Evolutionary conservation across 2,888 invertebrate species (phyloP), one percentile per base, ranked within the genome.

Genomic region (Archips crataeganus): DNA sequence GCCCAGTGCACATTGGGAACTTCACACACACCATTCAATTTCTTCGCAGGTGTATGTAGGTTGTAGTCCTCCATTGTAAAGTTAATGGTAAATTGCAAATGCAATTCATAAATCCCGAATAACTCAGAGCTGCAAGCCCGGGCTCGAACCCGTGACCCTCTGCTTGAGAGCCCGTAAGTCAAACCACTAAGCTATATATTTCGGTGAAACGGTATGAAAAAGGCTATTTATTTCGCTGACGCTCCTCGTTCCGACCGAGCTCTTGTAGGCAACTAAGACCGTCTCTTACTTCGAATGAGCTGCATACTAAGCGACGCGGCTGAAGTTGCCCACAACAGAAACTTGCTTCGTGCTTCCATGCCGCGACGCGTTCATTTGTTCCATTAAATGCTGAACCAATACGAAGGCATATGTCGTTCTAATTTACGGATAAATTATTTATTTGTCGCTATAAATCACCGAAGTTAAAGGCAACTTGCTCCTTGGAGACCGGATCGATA

Each of bases 261-360:
- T 60, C 60, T 74, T 65, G 64, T 74, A 65, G 66, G 66, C 51
- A 83, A 86, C 82, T 85, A 83, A 81, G 81, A n/a, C 81, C 80
- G 78, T 79, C 79, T 75, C 72, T 79, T 79, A 79, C 77, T 77
- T 74, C 77, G 75, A 76, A 80, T 79, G 80, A 75, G 76, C 78
- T 82, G 87, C 87, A 88, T 88, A 87, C 88, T 86, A 85, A 87
- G 81, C 81, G 79, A 77, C 80, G 81, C 76, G 71, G 81, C 81
- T 81, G 82, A 87, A 86, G 86, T 87, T 85, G 80, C 75, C 82
- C 65, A 54, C 81, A 76, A 78, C 78, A 79, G 80, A 81, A 86
- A 86, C 84, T 87, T 84, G 82, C 81, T 83, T 83, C 84, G 82
- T 81, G 83, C 78, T 83, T 85, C 85, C 82, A 78, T 81, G 82